Percentiles rank a stretch among this genome's conserved stretches.
phyloP scores from a whole-genome alignment of 1,140 invertebrate genomes.

The Temnothorax nylanderi region DNA sequence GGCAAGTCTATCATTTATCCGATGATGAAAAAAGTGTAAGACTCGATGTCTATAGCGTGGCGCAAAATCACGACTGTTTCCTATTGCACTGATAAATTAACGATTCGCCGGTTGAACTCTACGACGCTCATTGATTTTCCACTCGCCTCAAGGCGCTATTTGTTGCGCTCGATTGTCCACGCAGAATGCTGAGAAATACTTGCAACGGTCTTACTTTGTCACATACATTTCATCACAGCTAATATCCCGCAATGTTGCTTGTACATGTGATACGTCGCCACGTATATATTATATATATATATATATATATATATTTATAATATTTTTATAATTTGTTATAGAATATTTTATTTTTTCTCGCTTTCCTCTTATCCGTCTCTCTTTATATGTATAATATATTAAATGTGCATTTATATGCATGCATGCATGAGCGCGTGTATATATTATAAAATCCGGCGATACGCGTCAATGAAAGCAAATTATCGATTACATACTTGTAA shows the following conservation, averaged over 20 bases:
- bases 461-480: background rate
- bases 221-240: background rate
- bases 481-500: background rate
- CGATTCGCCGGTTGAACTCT: background rate
- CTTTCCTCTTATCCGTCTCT: background rate
- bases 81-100: slow-evolving; percentile 36
- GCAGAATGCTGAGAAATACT: slow-evolving; percentile 4
- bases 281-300: no score
- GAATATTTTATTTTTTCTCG: background rate
- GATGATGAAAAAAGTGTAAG: background rate
- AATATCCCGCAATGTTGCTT: background rate
- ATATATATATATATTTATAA: no score
- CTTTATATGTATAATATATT: background rate
- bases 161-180: slow-evolving; percentile 19
- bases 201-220: slow-evolving; percentile 19
- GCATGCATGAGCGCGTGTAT: background rate
- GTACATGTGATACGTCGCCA: background rate
- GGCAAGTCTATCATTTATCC: slow-evolving; percentile 29
- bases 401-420: background rate
- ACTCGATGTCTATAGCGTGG: background rate
- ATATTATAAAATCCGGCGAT: background rate
- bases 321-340: background rate
- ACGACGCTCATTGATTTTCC: slow-evolving; percentile 19
- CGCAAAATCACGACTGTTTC: slow-evolving; percentile 12
- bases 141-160: slow-evolving; percentile 14